Conservation (phyloP, 2,888 invertebrate species). For the Drosophila anceps region DNA sequence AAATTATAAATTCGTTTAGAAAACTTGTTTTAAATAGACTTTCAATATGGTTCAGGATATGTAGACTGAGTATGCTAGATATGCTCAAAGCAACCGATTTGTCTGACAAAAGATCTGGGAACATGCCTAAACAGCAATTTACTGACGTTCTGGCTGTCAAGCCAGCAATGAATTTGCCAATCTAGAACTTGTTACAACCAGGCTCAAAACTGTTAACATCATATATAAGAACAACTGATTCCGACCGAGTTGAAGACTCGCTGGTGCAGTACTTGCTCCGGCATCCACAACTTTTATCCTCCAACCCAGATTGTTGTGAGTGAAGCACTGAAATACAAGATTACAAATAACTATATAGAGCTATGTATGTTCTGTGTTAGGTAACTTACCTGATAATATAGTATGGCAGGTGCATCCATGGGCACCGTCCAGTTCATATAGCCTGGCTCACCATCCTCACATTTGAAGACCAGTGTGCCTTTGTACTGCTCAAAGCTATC, state of each 20-base stretch:
- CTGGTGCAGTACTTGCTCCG: constrained; percentile 50
- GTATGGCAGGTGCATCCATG: constrained; percentile 91
- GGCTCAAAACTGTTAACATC: constrained; percentile 78
- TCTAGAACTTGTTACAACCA: constrained; percentile 74
- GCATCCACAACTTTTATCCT: constrained; percentile 92
- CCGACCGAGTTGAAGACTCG: constrained; percentile 30
- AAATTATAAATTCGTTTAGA: constrained; percentile 69
- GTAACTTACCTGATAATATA: constrained; percentile 95
- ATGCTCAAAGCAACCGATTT: constrained; percentile 32
- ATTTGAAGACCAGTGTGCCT: constrained; percentile 91
- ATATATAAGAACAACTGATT: constrained; percentile 59
- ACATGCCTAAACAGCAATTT: constrained; percentile 14
- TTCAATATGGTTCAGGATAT: constrained; percentile 53
- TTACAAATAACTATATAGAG: too few species aligned
- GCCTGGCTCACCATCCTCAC: constrained; percentile 91
- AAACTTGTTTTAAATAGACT: constrained; percentile 29
- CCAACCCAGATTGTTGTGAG: constrained; percentile 96
- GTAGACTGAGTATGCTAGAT: constrained; percentile 43
- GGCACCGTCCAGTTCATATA: constrained; percentile 94
- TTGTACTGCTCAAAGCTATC: constrained; percentile 92
- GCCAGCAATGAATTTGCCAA: constrained; percentile 63
- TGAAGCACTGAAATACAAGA: constrained; percentile 91
- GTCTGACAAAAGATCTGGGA: constrained; percentile 23
- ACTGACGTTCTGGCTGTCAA: constrained; percentile 78
- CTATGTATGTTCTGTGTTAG: accelerated